A percentile compares a stretch with the other conserved stretches of the same genome.
Evolutionary conservation across 2,888 invertebrate species (phyloP).

Genomic region (Buathra laborator): DNA sequence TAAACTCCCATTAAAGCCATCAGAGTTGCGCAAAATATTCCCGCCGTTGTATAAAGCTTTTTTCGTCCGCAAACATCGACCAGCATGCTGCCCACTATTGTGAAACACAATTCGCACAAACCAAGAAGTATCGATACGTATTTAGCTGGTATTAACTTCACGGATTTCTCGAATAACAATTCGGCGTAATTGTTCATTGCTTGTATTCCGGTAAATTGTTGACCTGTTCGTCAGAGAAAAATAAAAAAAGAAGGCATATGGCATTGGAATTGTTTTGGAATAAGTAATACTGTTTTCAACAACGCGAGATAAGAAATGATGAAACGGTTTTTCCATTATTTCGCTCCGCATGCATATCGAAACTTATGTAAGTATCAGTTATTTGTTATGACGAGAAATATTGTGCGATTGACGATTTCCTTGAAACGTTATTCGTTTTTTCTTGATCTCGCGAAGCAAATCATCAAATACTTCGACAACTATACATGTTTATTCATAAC

Average conservation of each 20-base stretch:
- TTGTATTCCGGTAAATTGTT: slow-evolving; percentile 69
- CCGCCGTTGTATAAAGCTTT: slow-evolving; percentile 36
- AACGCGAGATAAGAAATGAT: not conserved
- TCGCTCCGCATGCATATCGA: not conserved
- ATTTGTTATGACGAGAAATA: too few relatives aligned
- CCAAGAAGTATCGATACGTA: slow-evolving; percentile 66
- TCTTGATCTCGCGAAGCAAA: too few relatives aligned
- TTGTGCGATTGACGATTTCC: not conserved
- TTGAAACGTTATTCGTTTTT: not conserved
- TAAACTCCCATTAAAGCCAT: slow-evolving; percentile 62
- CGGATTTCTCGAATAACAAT: slow-evolving; percentile 64
- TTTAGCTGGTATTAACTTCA: slow-evolving; percentile 38
- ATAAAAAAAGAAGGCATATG: not conserved
- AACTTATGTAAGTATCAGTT: not conserved
- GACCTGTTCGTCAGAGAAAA: slow-evolving; percentile 48
- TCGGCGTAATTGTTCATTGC: slow-evolving; percentile 67
- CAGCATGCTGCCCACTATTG: slow-evolving; percentile 40
- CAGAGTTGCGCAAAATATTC: slow-evolving; percentile 39
- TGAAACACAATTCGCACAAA: slow-evolving; percentile 64
- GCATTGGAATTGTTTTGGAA: not conserved
- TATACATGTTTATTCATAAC: too few relatives aligned
- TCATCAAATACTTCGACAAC: too few relatives aligned
- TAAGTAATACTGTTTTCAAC: not conserved
- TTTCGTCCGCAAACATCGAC: slow-evolving; percentile 61
- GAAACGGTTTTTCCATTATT: not conserved